phyloP scores from a whole-genome alignment of 2,113 vertebrate species.

The Brienomyrus brachyistius region DNA sequence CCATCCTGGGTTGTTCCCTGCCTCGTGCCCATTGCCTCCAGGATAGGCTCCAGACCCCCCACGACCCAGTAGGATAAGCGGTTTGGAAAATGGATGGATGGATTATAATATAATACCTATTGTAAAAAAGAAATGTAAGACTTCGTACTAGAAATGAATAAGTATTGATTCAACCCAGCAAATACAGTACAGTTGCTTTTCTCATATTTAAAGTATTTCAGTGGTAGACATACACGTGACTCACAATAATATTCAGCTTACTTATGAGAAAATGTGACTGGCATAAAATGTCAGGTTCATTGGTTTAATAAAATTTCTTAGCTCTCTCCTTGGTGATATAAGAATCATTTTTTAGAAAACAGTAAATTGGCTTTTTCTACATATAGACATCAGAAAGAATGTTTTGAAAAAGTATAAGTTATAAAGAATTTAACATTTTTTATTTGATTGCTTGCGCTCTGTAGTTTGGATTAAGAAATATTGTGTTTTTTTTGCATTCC shows the following conservation, averaged over 20 bases:
- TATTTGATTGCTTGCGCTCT: neutral
- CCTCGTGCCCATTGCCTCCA: no score
- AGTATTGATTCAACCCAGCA: neutral
- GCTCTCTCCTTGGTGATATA: neutral
- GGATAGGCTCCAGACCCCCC: no score
- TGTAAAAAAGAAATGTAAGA: neutral
- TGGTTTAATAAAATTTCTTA: neutral
- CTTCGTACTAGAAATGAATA: neutral
- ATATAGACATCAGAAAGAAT: neutral
- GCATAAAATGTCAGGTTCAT: neutral
- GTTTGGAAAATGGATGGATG: no score
- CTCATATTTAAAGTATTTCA: neutral
- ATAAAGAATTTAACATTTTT: no score
- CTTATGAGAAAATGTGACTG: neutral
- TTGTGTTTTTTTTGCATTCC: neutral
- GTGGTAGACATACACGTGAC: neutral
- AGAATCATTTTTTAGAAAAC: no score
- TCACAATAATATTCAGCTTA: neutral
- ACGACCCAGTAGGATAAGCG: no score
- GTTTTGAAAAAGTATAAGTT: neutral
- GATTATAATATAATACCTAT: neutral
- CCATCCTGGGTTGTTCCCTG: no score
- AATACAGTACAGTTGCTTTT: neutral
- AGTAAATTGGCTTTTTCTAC: no score
- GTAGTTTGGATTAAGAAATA: neutral